Evolutionary conservation across 2,797 vertebrate genomes (phyloP), one percentile per base, ranked within the genome.

Genomic region (Pipistrellus nathusii): DNA sequence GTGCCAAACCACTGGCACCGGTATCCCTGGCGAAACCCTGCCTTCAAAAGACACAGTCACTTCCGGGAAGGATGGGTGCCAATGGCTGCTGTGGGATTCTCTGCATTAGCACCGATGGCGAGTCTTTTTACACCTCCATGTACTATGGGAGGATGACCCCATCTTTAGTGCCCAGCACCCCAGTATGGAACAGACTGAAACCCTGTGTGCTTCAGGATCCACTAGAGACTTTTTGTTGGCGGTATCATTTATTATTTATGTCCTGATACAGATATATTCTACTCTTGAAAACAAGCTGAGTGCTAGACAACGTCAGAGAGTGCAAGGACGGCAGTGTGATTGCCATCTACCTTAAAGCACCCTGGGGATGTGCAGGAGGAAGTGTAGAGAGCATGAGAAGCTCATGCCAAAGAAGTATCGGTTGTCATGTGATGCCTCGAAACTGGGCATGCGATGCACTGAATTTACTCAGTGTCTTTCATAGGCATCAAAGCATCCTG

Each of bases 1-100:
- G 73, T 68, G 73, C 85, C 94, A 71, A 71, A 78, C 84, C 81
- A 71, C 71, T 86, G 32, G 35, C 35, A 95, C 82, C 53, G 66
- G 78, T 93, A 69, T 91, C 87, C 93, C 25, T 6, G 30, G 15
- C 71, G 73, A 93, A 76, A 85, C 68, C 68, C 35, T 76, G 62
- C 44, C 20, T 84, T 90, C 91, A 71, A 73, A 94, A 88, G 23
- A 55, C 2, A 0, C 5, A 4, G 25, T 68, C 64, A 85, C 35
- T 84, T 90, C 35, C 53, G 59, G 66, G 30, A 94, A 94, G 73
- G 71, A 78, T 85, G 41, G 48, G 0, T 27, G 3, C 46, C 35
- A 57, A 35, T 35, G 25, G 1, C 20, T 84, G 44, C 7, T 8
- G 10, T 18, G 62, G 53, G 91, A 82, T 12, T 71, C 55, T 38